These are phyloP conservation scores for Oithona nana DNA, from an alignment of 2,888 invertebrate genomes.

Conservation along the genomic window DNA sequence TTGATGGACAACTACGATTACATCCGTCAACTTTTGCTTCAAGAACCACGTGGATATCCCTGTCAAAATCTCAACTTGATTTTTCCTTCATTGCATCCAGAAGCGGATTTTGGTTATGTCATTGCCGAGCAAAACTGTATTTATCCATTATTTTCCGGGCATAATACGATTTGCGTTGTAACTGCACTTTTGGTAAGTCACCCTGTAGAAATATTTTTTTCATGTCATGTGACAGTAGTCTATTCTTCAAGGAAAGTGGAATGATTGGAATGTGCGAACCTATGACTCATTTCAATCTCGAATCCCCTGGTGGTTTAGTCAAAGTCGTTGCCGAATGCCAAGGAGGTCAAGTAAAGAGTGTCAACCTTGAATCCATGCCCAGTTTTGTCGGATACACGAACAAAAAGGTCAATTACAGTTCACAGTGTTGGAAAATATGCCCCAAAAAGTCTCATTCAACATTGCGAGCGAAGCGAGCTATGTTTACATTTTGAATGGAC, in stretches of 20 bases:
- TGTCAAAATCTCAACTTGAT: not conserved
- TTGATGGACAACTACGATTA: not conserved
- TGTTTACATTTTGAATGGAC: too few species aligned
- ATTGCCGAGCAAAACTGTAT: not conserved
- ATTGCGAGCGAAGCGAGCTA: too few species aligned
- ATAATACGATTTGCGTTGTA: not conserved
- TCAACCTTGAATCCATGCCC: not conserved
- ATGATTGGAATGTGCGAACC: not conserved
- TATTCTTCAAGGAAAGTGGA: not conserved
- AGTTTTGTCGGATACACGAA: not conserved
- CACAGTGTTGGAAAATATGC: too few species aligned
- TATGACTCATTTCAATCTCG: not conserved
- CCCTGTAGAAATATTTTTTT: not conserved
- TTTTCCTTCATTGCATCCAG: not conserved
- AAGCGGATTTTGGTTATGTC: not conserved
- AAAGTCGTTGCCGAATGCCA: not conserved
- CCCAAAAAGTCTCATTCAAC: too few species aligned
- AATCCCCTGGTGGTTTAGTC: not conserved
- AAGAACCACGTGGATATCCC: not conserved
- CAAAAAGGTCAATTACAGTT: too few species aligned
- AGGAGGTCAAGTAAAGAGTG: not conserved
- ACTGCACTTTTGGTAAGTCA: not conserved
- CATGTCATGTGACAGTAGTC: too few species aligned
- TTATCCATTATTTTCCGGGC: slow-evolving; percentile 2
- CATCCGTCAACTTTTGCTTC: not conserved